Evolutionary conservation across 2,113 vertebrate species (phyloP).

Genomic region (Nicator chloris): DNA sequence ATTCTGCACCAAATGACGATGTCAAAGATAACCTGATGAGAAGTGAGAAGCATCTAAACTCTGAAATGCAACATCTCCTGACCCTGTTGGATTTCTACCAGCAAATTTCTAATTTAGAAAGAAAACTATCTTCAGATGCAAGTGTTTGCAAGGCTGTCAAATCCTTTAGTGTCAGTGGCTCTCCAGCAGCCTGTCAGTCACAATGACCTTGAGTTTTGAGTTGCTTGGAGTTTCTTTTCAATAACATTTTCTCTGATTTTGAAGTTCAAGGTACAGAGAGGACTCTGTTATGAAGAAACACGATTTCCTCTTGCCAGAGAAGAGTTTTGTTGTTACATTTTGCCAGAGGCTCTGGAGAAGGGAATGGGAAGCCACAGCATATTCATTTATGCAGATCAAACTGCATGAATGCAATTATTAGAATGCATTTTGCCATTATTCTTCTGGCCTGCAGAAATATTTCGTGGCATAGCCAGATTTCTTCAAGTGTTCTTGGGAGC

Average conservation of each 20-base stretch:
- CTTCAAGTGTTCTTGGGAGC: background rate
- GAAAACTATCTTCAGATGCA: background rate
- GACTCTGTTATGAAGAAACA: background rate
- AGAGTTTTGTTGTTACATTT: background rate
- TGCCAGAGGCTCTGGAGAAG: background rate
- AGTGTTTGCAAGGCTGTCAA: background rate
- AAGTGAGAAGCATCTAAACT: background rate
- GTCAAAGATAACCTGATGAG: background rate
- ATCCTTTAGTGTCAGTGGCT: background rate
- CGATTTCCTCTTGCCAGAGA: background rate
- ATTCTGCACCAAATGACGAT: background rate
- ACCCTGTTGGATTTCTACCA: background rate
- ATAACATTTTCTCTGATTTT: background rate
- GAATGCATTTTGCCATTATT: background rate
- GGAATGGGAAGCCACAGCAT: background rate
- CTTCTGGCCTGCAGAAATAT: background rate
- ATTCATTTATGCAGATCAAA: background rate
- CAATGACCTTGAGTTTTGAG: background rate
- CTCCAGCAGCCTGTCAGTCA: conserved; percentile 12
- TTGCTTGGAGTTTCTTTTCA: background rate
- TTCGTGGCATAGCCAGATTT: background rate
- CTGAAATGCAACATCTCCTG: background rate
- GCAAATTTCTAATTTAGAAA: background rate
- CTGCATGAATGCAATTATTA: background rate
- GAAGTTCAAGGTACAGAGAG: background rate